Percentiles rank a stretch among this genome's conserved stretches.
These are phyloP conservation scores for Furcula furcula DNA, from an alignment of 2,888 invertebrate species.

Conservation along the genomic window DNA sequence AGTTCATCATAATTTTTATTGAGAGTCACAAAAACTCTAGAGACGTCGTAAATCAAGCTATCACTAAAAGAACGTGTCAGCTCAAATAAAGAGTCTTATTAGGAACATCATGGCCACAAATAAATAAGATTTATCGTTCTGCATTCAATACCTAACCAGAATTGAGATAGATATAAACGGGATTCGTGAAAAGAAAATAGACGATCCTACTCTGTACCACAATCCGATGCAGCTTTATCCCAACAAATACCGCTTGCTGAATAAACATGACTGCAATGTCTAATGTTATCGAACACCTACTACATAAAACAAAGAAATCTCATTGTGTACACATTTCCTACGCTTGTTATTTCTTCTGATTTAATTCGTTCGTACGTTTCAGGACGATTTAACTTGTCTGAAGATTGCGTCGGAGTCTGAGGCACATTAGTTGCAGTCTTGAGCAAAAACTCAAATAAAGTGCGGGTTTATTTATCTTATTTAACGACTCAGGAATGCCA, in stretches of 20 bases:
- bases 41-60: constrained; percentile 1
- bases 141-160: constrained; percentile 17
- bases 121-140: constrained; percentile 23
- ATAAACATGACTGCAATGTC: constrained; percentile 47
- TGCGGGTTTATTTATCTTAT: too few relatives aligned
- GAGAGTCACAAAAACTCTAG: too few relatives aligned
- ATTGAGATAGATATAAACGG: constrained; percentile 8
- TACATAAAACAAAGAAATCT: constrained; percentile 27
- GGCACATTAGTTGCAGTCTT: constrained; percentile 13
- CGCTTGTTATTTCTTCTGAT: constrained; percentile 19
- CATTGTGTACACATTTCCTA: constrained; percentile 5
- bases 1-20: too few relatives aligned
- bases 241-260: constrained; percentile 35
- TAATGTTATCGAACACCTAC: constrained; percentile 29
- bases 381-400: constrained; percentile 12
- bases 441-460: neutral
- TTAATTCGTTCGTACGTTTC: constrained; percentile 30
- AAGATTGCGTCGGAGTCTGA: constrained; percentile 8
- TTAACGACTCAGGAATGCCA: too few relatives aligned
- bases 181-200: constrained; percentile 22
- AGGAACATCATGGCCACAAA: constrained; percentile 6
- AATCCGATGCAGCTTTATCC: constrained; percentile 42
- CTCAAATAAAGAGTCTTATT: constrained; percentile 5
- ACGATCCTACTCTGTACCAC: constrained; percentile 26
- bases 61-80: constrained; percentile 7